Base-by-base conservation (phyloP, 2,113 vertebrate genomes). In the Pandion haliaetus region DNA sequence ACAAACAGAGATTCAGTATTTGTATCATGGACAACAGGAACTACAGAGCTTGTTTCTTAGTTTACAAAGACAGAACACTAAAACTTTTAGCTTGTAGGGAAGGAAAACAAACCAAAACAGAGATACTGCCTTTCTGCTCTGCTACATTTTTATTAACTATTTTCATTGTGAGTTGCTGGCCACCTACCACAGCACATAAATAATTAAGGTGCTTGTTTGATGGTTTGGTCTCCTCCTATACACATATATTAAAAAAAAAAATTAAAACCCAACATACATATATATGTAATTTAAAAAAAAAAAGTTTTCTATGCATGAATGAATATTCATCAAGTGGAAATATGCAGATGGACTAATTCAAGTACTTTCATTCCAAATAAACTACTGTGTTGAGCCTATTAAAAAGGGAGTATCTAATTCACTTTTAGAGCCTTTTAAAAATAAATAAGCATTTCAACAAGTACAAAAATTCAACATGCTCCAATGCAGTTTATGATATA, bases 391-490 rank as follows among this genome's bases (percentile, higher is more conserved):
- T 29, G 52, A 82, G 72, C 44, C 45, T 92, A 55, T 95, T 73
- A 58, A 88, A 93, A 91, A 49, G 24, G 31, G 49, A 15, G 10
- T 80, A 82, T 66, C 55, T 79, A 50, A 55, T 50, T 82, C 47
- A 73, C 36, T 93, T 93, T 44, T 81, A 94, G 50, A 90, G 74
- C 14, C 36, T 66, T 94, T 92, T 78, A n/a, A 86, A 95, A 93
- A 94, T 69, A 70, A 92, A 16, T 62, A 84, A 80, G 38, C 77
- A 58, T 96, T 96, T 95, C 52, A 93, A 81, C 34, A 93, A 71
- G 61, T 40, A 82, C 55, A 67, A 85, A 87, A 76, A 71, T 9
- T 77, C 65, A 84, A 50, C 40, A 54, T 9, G 44, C 42, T 84
- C 44, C 52, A 50, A 58, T 63, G 36, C 76, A 23, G 54, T 40